Conservation (phyloP, 2,797 vertebrate species). For the Crenuchus spilurus region DNA sequence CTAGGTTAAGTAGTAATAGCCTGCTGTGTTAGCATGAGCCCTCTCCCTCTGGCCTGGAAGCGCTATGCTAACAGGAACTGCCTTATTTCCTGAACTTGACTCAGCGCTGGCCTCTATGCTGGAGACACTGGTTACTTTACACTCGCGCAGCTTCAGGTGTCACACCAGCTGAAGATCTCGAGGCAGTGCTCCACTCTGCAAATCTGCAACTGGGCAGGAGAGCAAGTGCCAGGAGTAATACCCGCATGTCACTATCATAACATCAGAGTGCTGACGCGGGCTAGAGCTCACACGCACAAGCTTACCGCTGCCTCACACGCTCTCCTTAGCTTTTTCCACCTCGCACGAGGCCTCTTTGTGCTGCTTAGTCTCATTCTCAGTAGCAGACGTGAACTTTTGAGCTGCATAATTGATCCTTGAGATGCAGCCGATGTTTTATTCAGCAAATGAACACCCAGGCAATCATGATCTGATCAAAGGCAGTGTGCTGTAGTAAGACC, state of each 20-base stretch:
- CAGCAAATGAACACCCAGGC: constrained; percentile 51
- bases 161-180: constrained; percentile 23
- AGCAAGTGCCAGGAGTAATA: constrained; percentile 32
- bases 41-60: constrained; percentile 30
- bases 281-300: constrained; percentile 17
- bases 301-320: background rate
- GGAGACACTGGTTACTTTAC: constrained; percentile 23
- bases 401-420: constrained; percentile 51
- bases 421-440: constrained; percentile 48
- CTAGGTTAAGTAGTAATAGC: constrained; percentile 37
- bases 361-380: constrained; percentile 25
- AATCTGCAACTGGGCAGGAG: constrained; percentile 31
- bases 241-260: constrained; percentile 37
- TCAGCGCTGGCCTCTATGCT: constrained; percentile 25
- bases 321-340: background rate
- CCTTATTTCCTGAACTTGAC: constrained; percentile 66
- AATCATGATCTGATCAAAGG: constrained; percentile 62
- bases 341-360: background rate
- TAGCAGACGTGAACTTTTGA: constrained; percentile 43
- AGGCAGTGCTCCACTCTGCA: constrained; percentile 1
- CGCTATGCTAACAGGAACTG: constrained; percentile 63
- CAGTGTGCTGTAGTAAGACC: constrained; percentile 39
- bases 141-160: constrained; percentile 41
- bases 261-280: constrained; percentile 33
- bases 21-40: constrained; percentile 26